Conservation (phyloP, 1,140 invertebrate species). For the Augochlora pura region DNA sequence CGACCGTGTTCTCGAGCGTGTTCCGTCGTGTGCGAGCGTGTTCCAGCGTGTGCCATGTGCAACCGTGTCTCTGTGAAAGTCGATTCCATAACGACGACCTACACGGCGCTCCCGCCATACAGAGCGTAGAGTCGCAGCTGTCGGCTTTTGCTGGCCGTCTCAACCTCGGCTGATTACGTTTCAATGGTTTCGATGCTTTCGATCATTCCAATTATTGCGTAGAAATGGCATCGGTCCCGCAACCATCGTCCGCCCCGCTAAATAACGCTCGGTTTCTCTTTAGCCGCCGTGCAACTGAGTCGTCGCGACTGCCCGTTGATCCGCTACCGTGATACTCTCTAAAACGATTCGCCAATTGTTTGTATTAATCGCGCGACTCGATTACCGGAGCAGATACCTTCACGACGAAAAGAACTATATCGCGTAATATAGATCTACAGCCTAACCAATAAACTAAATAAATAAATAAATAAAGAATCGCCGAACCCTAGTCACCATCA, state of each 20-base stretch:
- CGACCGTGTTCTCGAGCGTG: constrained; percentile 3
- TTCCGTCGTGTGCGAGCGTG: background rate
- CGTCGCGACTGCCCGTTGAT: too few species aligned
- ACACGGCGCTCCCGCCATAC: constrained; percentile 22
- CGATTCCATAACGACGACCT: constrained; percentile 48
- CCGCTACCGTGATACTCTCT: too few species aligned
- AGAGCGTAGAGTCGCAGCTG: constrained; percentile 49
- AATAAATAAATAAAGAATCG: too few species aligned
- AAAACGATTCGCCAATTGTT: too few species aligned
- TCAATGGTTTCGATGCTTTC: constrained; percentile 60
- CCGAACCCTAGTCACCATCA: too few species aligned
- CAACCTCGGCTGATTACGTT: constrained; percentile 54
- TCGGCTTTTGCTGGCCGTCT: constrained; percentile 51
- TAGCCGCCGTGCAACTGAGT: background rate
- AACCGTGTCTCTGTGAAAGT: constrained; percentile 15
- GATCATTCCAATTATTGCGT: constrained; percentile 51
- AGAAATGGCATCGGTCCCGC: constrained; percentile 1
- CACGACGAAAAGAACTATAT: too few species aligned
- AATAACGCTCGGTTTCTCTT: background rate
- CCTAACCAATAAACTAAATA: too few species aligned
- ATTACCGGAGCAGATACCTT: too few species aligned
- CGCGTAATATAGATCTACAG: too few species aligned
- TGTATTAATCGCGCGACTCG: too few species aligned
- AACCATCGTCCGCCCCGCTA: background rate
- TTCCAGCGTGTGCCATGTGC: background rate